Evolutionary conservation across 2,113 vertebrate species (phyloP), one percentile per base, ranked within the genome.

Genomic region (Eptesicus fuscus): DNA sequence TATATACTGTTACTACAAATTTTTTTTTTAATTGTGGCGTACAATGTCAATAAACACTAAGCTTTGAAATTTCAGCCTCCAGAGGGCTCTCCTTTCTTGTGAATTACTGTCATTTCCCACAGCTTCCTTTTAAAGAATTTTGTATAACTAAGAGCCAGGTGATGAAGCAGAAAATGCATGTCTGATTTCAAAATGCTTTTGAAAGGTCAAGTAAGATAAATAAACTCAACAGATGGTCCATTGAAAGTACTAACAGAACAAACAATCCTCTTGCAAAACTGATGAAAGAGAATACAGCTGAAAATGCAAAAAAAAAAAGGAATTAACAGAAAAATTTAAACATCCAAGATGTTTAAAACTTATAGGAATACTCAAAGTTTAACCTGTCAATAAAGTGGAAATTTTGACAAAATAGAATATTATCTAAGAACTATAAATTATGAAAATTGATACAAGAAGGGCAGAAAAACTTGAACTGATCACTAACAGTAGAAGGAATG

Each of bases 21-120:
- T 74, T 49, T 25, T 91, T 40, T 91, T 11, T 5, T 1, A 61
- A 44, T 83, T 91, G 42, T 88, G 49, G 12, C 79, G 12, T 73
- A 87, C 20, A 73, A 32, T 51, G 28, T 67, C 59, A 51, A 9
- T 65, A 78, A 87, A 77, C 44, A 67, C 18, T 67, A 44, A 67
- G 67, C 44, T 85, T 90, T 93, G 78, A 67, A 73, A 88, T 93
- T 83, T 88, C 20, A 88, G 42, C 83, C 78, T 93, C 78, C 71
- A 91, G 65, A 74, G 73, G 49, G 49, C 42, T 91, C 71, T 22
- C 40, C 65, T 67, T 91, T 91, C 25, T 28, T 84, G n/a, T 61
- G 16, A 93, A 79, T 91, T 93, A 61, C 37, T 87, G 9, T 53
- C 7, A 42, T 67, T 83, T 88, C 49, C 40, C 17, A 42, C 13